Evolutionary conservation across 2,888 invertebrate species (phyloP), one percentile per base, ranked within the genome.

Genomic region (Caenorhabditis japonica): DNA sequence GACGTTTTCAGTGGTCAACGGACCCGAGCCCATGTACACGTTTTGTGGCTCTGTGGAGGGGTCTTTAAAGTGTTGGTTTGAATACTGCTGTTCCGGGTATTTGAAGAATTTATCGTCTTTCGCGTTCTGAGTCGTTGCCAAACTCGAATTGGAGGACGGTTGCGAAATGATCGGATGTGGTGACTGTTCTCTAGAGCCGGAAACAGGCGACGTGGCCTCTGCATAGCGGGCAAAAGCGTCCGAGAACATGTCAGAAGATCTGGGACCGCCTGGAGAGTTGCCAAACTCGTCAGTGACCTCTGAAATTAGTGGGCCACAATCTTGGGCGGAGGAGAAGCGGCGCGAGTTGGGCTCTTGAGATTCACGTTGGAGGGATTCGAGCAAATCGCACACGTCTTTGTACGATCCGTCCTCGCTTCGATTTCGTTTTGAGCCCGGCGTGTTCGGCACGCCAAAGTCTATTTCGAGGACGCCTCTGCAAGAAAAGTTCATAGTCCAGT

Each of bases 391-490:
- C 0, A 56, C 55, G n/a, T 56, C 56, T 4, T 56, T 46, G 10
- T 51, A 47, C 1, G 62, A 55, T 1, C 49, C 61, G 17, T 70
- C 70, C 17, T 60, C 61, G 3, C 36, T 13, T 3, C 58, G 38
- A 25, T 60, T 60, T 13, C 66, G 38, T 7, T 64, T 15, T 1
- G 61, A 49, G 8, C 76, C 53, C 17, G 73, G 39, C n/a, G 64
- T 36, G 34, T 76, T 76, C 38, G 15, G 51, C n/a, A 61, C 62
- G 5, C 70, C 62, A 47, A 79, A 78, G 38, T 80, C 80, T 4
- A 79, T 75, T 12, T 75, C 80, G 15, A 80, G 55, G 19, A 78
- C 66, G 12, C 75, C 74, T 53, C 77, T 64, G 43, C n/a, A 60
- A 51, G n/a, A n/a, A n/a, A n/a, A n/a, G n/a, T n/a, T n/a, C n/a